A percentile compares a stretch with the other conserved stretches of the same genome.
These are phyloP conservation scores for Lutjanus argentimaculatus DNA, from an alignment of 2,797 vertebrate species.

Conservation along the genomic window DNA sequence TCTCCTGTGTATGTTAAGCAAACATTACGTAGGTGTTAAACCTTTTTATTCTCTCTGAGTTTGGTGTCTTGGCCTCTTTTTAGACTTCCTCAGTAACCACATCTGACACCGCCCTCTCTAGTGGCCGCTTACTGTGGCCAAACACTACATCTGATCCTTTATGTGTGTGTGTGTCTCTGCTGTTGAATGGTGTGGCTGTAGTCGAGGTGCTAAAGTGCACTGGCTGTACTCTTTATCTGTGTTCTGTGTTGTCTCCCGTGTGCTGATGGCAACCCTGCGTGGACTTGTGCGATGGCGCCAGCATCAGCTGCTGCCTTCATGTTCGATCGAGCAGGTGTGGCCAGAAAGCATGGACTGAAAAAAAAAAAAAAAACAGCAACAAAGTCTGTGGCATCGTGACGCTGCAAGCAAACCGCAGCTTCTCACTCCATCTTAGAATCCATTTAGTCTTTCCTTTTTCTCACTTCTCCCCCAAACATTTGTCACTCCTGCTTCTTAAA, in stretches of 20 bases:
- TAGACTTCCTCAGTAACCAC: constrained; percentile 26
- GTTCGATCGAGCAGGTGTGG: constrained; percentile 76
- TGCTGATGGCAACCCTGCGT: constrained; percentile 73
- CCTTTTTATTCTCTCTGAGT: not conserved
- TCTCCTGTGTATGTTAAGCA: not conserved
- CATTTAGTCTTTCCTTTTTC: constrained; percentile 19
- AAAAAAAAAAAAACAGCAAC: constrained; percentile 10
- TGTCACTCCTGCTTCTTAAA: constrained; percentile 31
- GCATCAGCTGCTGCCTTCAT: constrained; percentile 53
- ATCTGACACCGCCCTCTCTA: not conserved
- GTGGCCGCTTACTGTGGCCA: constrained; percentile 5
- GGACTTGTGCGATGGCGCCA: constrained; percentile 72
- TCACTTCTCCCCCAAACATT: constrained; percentile 1
- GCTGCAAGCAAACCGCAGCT: constrained; percentile 40
- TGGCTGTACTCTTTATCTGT: constrained; percentile 73
- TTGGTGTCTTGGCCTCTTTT: constrained; percentile 30
- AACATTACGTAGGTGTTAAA: constrained; percentile 24
- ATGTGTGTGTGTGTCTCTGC: constrained; percentile 38
- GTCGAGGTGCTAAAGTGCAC: constrained; percentile 25
- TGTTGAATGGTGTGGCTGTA: constrained; percentile 1
- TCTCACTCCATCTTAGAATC: constrained; percentile 36
- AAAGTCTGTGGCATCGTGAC: constrained; percentile 60
- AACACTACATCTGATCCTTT: constrained; percentile 31
- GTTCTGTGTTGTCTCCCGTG: constrained; percentile 78
- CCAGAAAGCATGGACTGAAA: constrained; percentile 69